These are phyloP conservation scores for Dolichopus griseipennis DNA, from an alignment of 2,888 invertebrate genomes.

Conservation along the genomic window DNA sequence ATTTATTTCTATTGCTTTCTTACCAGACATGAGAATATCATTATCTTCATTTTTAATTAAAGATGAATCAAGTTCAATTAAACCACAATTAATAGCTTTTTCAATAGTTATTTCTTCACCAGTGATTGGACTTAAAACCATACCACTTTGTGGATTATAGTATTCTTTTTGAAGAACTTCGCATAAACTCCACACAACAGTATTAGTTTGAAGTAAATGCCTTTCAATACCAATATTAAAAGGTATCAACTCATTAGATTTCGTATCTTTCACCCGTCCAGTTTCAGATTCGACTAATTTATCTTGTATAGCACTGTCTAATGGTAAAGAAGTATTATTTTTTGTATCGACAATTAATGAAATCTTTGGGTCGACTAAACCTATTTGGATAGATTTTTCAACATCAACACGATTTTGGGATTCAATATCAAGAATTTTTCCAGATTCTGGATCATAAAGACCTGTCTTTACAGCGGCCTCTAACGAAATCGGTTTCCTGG, in stretches of 20 bases:
- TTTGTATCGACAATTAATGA: slow-evolving; percentile 72
- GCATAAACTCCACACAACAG: slow-evolving; percentile 60
- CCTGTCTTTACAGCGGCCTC: slow-evolving; percentile 65
- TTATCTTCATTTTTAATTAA: slow-evolving; percentile 65
- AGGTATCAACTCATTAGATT: slow-evolving; percentile 58
- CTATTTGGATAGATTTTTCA: slow-evolving; percentile 66
- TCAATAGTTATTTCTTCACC: slow-evolving; percentile 64
- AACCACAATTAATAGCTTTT: slow-evolving; percentile 62
- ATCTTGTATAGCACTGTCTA: slow-evolving; percentile 63
- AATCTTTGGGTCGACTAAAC: slow-evolving; percentile 71
- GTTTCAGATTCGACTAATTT: slow-evolving; percentile 60
- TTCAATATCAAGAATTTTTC: slow-evolving; percentile 62
- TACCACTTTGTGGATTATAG: slow-evolving; percentile 63
- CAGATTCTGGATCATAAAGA: slow-evolving; percentile 59
- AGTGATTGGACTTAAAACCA: slow-evolving; percentile 67
- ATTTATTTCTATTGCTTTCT: slow-evolving; percentile 60
- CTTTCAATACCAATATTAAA: slow-evolving; percentile 61
- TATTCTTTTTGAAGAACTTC: slow-evolving; percentile 69
- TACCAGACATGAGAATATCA: slow-evolving; percentile 56
- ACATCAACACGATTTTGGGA: slow-evolving; percentile 63
- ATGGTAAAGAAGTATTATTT: slow-evolving; percentile 59
- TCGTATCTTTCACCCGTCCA: slow-evolving; percentile 64
- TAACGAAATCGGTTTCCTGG: slow-evolving; percentile 65
- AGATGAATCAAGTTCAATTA: slow-evolving; percentile 62
- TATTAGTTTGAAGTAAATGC: slow-evolving; percentile 62